Evolutionary conservation across 2,888 invertebrate genomes (phyloP), one percentile per base, ranked within the genome.

Genomic region (Priocnemis perturbator): DNA sequence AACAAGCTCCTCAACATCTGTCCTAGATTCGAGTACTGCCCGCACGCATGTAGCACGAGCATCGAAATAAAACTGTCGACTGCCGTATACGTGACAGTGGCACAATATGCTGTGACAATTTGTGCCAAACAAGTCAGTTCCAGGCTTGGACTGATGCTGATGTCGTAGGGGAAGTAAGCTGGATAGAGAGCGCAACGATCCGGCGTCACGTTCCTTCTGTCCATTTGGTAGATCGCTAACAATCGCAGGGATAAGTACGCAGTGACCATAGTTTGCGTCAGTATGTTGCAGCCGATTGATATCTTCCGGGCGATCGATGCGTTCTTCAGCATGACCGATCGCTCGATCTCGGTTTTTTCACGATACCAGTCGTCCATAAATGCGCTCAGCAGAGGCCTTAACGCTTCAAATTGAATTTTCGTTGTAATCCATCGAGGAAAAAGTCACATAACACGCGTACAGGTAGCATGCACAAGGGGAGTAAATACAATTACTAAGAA

Each of bases 51-150:
- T 1, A 78, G 57, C 1, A 80, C 59, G 23, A 80, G 15, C 62
- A 68, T 69, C 0, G 64, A 71, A 1, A 80, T 21, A 5, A 78
- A 80, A 5, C 74, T 78, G 37, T 78, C 80, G 0, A 78, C 67
- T 0, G 60, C 45, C 0, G 80, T 57, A 11, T 80, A 80, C 5
- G 20, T 15, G 0, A 0, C 17, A 0, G 65, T 65, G 0, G 72
- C 58, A 0, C 53, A 80, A 0, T 52, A 0, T 0, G 20, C 0
- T 0, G 23, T 69, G 0, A 56, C 0, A 0, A 66, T 2, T 45
- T 79, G 78, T 0, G 47, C 71, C 9, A 58, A 0, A 1, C 67
- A 14, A 0, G 77, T 70, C 3, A 74, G 3, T 14, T 74, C 68
- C 20, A 30, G 59, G 20, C 14, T 59, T 11, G 80, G 80, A 0